Base-by-base conservation (phyloP, 2,888 invertebrate genomes). In the Meteorus cinctellus region DNA sequence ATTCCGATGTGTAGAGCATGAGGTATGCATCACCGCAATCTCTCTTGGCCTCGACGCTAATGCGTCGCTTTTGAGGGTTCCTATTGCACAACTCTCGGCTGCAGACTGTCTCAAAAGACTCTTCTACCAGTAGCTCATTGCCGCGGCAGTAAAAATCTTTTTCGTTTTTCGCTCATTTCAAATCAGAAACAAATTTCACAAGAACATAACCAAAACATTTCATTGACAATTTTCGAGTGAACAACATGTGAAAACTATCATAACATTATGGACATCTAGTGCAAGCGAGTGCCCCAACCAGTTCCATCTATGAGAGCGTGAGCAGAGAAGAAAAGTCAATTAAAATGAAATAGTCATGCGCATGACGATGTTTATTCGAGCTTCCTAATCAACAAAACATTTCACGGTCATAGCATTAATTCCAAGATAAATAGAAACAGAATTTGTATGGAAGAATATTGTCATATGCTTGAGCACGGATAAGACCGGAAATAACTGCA, bases 31-130 rank as follows among this genome's bases (percentile, higher is more conserved):
- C 34, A 24, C 29, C 31, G 34, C 55, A 69, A 24, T 63, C 19
- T 34, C 62, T 63, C n/a, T 62, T 41, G 41, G 41, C 48, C 72
- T 31, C 29, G 51, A 63, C 29, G 16, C 19, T 72, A 72, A 63
- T 72, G 72, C 63, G 72, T 63, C 31, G 34, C 55, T 63, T 72
- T 72, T 16, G 27, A 72, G 63, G 45, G 51, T 62, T 19, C 27
- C 62, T 16, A 24, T 31, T 41, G 60, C 60, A 29, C 31, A 19
- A 48, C 71, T 41, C 36, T 55, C 45, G 19, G 27, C 31, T 34
- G 14, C 63, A 72, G 63, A 72, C 72, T n/a, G 72, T 72, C 72
- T 72, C 62, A 51, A 72, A 72, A 72, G 51, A 63, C 72, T 48
- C 55, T 48, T 51, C 65, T 41, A 55, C 45, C 36, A 62, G 5